Conservation (phyloP, 2,113 vertebrate species). For the Solea senegalensis region DNA sequence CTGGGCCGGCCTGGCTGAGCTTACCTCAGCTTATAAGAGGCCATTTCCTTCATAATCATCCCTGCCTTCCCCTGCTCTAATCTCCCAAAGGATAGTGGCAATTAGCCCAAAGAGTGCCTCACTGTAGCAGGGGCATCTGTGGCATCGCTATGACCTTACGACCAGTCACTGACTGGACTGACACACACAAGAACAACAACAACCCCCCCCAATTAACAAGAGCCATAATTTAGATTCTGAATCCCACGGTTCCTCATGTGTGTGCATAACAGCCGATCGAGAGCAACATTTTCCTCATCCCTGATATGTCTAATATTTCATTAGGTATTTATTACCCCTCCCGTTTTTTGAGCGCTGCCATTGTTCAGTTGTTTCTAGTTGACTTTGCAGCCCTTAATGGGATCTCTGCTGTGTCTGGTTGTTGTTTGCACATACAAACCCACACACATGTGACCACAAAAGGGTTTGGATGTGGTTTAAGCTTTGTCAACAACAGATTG, state of each 20-base stretch:
- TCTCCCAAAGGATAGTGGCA: conserved; percentile 52
- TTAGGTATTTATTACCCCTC: neutral
- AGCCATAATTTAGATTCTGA: conserved; percentile 5
- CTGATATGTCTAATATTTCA: neutral
- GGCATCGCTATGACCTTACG: conserved; percentile 56
- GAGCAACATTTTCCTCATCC: neutral
- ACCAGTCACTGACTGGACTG: neutral
- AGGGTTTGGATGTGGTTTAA: conserved; percentile 38
- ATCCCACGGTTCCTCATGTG: neutral
- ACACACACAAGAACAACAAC: neutral
- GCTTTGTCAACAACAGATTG: conserved; percentile 45
- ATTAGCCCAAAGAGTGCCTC: conserved; percentile 52
- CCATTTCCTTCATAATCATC: conserved; percentile 71
- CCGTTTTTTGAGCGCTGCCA: conserved; percentile 8
- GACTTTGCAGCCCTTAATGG: conserved; percentile 16
- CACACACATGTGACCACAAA: conserved; percentile 1
- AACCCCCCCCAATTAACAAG: neutral
- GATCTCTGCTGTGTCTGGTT: conserved; percentile 24
- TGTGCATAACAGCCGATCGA: conserved; percentile 5
- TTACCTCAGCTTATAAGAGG: conserved; percentile 53
- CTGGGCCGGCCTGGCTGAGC: conserved; percentile 27
- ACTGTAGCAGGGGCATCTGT: conserved; percentile 40
- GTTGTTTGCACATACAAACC: conserved; percentile 15
- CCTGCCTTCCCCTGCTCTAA: conserved; percentile 53
- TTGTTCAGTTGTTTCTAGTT: conserved; percentile 34